Evolutionary conservation across 2,797 vertebrate genomes (phyloP).

Genomic region (Lepus townsendii): DNA sequence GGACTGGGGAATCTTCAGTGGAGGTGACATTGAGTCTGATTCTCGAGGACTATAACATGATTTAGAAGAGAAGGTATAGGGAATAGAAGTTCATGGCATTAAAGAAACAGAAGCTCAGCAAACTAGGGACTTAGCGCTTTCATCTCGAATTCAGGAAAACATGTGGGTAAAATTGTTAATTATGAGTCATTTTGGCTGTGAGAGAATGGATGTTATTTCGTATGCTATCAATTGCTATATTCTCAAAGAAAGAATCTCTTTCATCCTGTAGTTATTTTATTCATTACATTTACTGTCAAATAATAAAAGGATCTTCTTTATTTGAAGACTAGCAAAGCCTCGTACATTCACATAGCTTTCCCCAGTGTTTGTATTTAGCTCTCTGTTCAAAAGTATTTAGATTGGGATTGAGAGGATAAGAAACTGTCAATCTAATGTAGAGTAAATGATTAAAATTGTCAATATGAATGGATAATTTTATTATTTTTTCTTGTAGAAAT

Average conservation of each 20-base stretch:
- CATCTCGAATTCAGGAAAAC: background rate
- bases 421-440: background rate
- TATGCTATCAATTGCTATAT: background rate
- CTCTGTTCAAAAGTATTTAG: background rate
- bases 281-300: background rate
- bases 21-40: rapidly evolving
- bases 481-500: background rate
- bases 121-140: background rate
- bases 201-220: background rate
- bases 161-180: background rate
- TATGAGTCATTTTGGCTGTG: background rate
- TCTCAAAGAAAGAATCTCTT: background rate
- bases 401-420: background rate
- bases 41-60: background rate
- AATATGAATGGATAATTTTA: background rate
- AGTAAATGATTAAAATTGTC: background rate
- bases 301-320: background rate
- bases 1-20: background rate
- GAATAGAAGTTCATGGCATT: background rate
- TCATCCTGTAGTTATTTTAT: background rate
- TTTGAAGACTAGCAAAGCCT: background rate
- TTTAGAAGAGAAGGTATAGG: background rate
- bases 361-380: background rate
- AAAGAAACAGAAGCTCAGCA: background rate
- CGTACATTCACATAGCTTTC: background rate